Base-by-base conservation (phyloP, 2,797 vertebrate species). In the Brachyalestes nurse region DNA sequence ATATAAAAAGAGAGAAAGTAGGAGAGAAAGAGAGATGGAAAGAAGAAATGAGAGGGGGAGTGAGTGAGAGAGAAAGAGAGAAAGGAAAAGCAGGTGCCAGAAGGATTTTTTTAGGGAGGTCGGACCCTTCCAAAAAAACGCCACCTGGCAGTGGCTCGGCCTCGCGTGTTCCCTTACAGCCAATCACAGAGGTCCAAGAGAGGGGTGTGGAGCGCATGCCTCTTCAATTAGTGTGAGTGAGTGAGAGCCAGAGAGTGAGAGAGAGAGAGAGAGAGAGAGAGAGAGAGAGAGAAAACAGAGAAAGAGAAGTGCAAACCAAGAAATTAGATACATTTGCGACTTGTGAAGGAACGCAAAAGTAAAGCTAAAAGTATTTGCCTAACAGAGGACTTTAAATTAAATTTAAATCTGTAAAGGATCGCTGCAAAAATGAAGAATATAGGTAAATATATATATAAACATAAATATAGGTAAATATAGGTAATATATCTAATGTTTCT, bases 161-260 rank as follows among this genome's bases (percentile, higher is more conserved):
- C 86, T 89, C 77, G 81, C 78, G 82, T 86, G 82, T 82, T 82
- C 67, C 73, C 78, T 84, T 80, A 19, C 84, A 87, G 88, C 88
- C 86, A 89, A 88, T 87, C 79, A 84, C 17, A 67, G 65, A 60
- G 61, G 75, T 45, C 64, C 55, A 70, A 45, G 67, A 74, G 78
- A 87, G 82, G 86, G 86, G 85, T 21, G 85, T 84, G 80, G 75
- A 85, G 76, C 82, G 85, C 87, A 89, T 87, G 84, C 85, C 84
- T 89, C 88, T 85, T 86, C 83, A 84, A 88, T 88, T 86, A 88
- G 57, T 85, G 83, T 66, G 64, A 81, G 65, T 72, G 61, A 74
- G 84, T 45, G 28, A 62, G 17, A 69, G 61, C 7, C n/a, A 60
- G 21, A 62, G 75, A 72, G n/a, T 53, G 45, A 76, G 62, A 55